Evolutionary conservation across 2,888 invertebrate genomes (phyloP).

Genomic region (Drosophila niveifrons): DNA sequence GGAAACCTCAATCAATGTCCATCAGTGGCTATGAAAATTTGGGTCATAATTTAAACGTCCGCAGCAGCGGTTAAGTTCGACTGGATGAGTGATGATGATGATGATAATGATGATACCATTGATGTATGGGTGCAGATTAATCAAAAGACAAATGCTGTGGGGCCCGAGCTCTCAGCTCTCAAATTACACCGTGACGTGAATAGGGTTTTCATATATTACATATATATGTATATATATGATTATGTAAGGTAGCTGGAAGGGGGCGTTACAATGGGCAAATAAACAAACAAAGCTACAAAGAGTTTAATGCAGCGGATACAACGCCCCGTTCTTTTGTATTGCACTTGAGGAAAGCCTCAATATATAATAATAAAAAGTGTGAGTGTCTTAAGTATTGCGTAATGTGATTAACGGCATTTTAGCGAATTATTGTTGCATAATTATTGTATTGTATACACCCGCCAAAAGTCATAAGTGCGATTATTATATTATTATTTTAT

Average conservation of each 20-base stretch:
- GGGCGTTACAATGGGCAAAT: conserved; percentile 19
- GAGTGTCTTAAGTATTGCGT: conserved; percentile 20
- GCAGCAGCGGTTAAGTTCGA: conserved; percentile 21
- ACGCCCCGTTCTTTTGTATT: conserved; percentile 39
- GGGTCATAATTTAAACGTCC: conserved; percentile 50
- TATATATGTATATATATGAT: conserved; percentile 18
- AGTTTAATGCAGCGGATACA: background rate
- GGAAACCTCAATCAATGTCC: conserved; percentile 63
- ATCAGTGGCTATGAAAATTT: conserved; percentile 57
- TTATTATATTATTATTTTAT: conserved; percentile 32
- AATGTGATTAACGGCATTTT: conserved; percentile 42
- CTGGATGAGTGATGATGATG: conserved; percentile 63
- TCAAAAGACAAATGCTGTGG: conserved; percentile 53
- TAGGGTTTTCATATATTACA: conserved; percentile 14
- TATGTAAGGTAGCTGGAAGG: conserved; percentile 28
- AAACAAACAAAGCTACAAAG: background rate
- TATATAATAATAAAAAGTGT: background rate
- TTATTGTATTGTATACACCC: conserved; percentile 15
- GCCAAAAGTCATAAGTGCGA: conserved; percentile 34
- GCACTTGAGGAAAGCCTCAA: conserved; percentile 5
- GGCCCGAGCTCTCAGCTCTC: conserved; percentile 22
- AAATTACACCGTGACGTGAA: conserved; percentile 57
- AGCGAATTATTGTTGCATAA: conserved; percentile 46
- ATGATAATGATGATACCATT: conserved; percentile 63
- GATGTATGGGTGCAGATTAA: conserved; percentile 68